Conservation (phyloP, 2,113 vertebrate genomes). For the Eptesicus fuscus region DNA sequence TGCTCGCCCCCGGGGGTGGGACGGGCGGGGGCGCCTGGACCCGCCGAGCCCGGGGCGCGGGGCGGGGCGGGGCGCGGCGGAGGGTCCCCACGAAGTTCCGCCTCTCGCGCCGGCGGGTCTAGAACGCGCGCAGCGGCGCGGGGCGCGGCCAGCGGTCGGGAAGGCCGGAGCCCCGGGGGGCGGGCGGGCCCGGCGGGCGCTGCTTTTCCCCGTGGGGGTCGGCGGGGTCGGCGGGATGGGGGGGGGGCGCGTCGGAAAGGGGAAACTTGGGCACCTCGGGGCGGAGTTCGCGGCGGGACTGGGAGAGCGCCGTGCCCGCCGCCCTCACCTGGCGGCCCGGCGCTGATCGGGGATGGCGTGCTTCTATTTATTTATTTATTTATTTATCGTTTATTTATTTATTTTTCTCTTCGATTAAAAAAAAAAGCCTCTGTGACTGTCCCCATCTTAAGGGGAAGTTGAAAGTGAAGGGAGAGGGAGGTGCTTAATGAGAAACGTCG, state of each 20-base stretch:
- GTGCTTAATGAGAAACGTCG: not conserved
- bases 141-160: not conserved
- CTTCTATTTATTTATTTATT: not conserved
- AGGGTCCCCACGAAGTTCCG: not conserved
- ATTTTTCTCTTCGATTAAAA: not conserved
- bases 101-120: not conserved
- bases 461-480: not conserved
- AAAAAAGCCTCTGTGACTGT: not conserved
- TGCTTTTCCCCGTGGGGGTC: not conserved
- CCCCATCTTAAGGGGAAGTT: constrained; percentile 45
- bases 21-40: not conserved
- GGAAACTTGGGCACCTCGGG: not conserved
- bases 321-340: not conserved
- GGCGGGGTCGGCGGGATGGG: not conserved
- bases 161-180: not conserved
- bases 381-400: not conserved
- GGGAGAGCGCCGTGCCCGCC: not conserved
- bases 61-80: not conserved
- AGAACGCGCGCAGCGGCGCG: not conserved
- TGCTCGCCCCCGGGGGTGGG: not conserved
- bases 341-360: not conserved
- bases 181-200: not conserved
- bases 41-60: not conserved
- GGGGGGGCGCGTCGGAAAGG: not conserved
- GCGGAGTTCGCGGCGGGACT: not conserved